phyloP scores from a whole-genome alignment of 2,113 vertebrate species.

The Halcyon senegalensis region DNA sequence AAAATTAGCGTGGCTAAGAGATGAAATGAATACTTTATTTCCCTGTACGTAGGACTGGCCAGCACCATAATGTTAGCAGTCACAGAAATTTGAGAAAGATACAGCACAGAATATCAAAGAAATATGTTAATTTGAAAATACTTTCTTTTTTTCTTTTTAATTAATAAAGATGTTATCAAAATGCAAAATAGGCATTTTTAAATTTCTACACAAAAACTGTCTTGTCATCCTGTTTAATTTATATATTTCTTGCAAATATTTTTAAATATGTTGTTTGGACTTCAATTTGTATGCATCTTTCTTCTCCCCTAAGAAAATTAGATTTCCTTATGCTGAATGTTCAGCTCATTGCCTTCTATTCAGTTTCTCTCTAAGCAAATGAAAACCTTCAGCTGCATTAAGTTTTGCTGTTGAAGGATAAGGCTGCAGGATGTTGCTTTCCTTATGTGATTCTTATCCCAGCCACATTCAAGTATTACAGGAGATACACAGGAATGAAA shows the following conservation, averaged over 20 bases:
- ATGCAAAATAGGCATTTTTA: neutral
- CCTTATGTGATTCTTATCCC: neutral
- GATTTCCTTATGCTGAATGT: neutral
- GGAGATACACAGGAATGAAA: neutral
- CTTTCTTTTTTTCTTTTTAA: neutral
- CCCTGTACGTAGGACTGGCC: neutral
- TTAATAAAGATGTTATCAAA: neutral
- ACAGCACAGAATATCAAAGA: neutral
- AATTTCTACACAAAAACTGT: neutral
- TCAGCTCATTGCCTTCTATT: neutral
- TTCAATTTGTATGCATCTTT: neutral
- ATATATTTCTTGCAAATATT: neutral
- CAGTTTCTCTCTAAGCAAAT: neutral
- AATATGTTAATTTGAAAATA: neutral
- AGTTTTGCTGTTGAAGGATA: neutral
- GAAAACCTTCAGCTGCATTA: neutral
- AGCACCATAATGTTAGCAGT: neutral
- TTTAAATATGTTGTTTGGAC: neutral
- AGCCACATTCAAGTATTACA: neutral
- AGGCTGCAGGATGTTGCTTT: neutral
- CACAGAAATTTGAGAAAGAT: neutral
- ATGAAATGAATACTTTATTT: neutral
- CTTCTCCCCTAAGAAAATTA: neutral
- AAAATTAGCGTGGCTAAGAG: neutral
- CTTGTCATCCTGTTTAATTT: neutral